phyloP scores from a whole-genome alignment of 1,140 invertebrate genomes.

The Bombus waltoni region DNA sequence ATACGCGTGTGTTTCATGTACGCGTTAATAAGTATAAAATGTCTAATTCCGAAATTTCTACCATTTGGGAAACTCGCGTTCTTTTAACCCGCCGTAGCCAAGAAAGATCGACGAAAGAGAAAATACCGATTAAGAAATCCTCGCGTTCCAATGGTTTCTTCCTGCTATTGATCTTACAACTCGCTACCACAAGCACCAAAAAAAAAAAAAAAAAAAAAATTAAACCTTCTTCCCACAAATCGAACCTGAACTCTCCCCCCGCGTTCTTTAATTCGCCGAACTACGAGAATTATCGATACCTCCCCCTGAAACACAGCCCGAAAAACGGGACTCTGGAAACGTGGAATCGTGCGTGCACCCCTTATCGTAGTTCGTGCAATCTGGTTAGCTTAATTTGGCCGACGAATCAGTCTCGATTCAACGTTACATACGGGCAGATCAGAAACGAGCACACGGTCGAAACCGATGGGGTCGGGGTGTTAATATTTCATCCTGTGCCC shows the following conservation, averaged over 20 bases:
- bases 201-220: too few relatives aligned
- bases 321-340: not conserved
- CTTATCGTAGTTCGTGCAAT: slow-evolving; percentile 1
- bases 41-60: too few relatives aligned
- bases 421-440: slow-evolving; percentile 47
- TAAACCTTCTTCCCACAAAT: not conserved
- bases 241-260: not conserved
- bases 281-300: not conserved
- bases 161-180: too few relatives aligned
- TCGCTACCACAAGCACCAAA: too few relatives aligned
- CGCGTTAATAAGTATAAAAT: too few relatives aligned
- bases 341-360: not conserved
- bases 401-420: slow-evolving; percentile 42
- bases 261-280: not conserved
- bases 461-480: slow-evolving; percentile 65
- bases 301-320: not conserved
- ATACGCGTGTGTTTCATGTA: too few relatives aligned
- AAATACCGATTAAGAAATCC: too few relatives aligned
- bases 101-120: too few relatives aligned
- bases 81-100: too few relatives aligned
- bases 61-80: too few relatives aligned
- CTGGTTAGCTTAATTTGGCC: not conserved
- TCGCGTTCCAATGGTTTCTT: too few relatives aligned
- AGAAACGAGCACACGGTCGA: slow-evolving; percentile 64
- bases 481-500: slow-evolving; percentile 78